A percentile compares a stretch with the other conserved stretches of the same genome.
phyloP scores from a whole-genome alignment of 2,888 invertebrate genomes.

The Tachina fera region DNA sequence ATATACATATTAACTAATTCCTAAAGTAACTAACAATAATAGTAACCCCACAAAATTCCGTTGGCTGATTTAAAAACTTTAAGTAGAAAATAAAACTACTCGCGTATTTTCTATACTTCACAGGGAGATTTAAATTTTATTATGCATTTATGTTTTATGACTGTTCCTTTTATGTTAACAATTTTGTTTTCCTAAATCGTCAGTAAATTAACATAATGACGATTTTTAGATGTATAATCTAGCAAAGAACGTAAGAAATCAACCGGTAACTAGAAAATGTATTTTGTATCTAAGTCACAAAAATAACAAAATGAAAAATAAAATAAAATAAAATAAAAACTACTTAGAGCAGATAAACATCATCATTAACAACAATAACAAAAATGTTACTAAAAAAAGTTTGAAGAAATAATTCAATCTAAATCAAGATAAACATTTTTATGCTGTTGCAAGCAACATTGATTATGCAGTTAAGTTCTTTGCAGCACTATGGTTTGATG shows the following conservation, averaged over 20 bases:
- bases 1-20: background rate
- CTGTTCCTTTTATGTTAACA: conserved; percentile 26
- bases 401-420: conserved; percentile 27
- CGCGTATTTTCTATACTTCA: background rate
- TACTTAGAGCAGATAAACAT: conserved; percentile 63
- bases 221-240: conserved; percentile 24
- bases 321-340: conserved; percentile 14
- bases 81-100: background rate
- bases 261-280: background rate
- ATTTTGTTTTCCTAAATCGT: conserved; percentile 28
- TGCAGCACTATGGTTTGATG: conserved; percentile 24
- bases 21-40: background rate
- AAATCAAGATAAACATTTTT: conserved; percentile 63
- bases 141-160: conserved; percentile 32
- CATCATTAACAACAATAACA: conserved; percentile 61
- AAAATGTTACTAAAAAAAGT: conserved; percentile 8
- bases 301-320: conserved; percentile 1
- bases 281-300: conserved; percentile 32
- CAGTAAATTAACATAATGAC: conserved; percentile 60
- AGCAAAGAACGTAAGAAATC: conserved; percentile 6
- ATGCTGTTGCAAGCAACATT: background rate
- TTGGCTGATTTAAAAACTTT: background rate
- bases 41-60: background rate
- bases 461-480: background rate
- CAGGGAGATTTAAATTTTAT: conserved; percentile 35